phyloP scores from a whole-genome alignment of 2,797 vertebrate species.

The Acanthornis magna region DNA sequence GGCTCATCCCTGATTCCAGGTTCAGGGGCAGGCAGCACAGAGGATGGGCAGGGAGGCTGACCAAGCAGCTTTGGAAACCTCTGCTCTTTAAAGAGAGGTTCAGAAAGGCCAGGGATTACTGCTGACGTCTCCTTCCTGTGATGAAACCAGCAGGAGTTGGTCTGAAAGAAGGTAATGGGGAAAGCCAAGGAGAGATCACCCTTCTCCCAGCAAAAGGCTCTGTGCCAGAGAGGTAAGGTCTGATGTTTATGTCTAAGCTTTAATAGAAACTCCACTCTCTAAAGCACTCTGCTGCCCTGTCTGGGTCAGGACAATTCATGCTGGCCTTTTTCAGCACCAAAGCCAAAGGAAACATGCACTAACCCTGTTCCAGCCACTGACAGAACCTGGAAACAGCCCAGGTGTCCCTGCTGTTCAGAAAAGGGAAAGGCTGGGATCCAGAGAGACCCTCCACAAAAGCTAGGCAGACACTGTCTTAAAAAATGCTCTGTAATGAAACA shows the following conservation, averaged over 20 bases:
- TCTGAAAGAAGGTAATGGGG: neutral
- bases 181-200: neutral
- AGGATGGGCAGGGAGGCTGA: constrained; percentile 22
- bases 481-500: neutral
- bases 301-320: neutral
- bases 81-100: constrained; percentile 24
- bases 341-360: neutral
- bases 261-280: neutral
- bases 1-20: neutral
- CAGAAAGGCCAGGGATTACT: neutral
- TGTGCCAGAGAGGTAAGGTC: neutral
- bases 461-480: neutral
- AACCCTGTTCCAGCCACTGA: neutral
- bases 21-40: neutral
- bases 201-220: neutral
- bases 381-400: neutral
- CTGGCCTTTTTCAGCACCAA: neutral
- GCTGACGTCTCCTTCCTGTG: neutral
- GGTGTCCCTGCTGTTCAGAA: neutral
- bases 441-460: neutral
- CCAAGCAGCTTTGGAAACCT: constrained; percentile 34
- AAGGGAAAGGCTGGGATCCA: neutral
- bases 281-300: neutral
- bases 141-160: neutral
- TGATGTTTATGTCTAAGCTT: neutral